Evolutionary conservation across 2,888 invertebrate species (phyloP).

Genomic region (Drosophila formosana): DNA sequence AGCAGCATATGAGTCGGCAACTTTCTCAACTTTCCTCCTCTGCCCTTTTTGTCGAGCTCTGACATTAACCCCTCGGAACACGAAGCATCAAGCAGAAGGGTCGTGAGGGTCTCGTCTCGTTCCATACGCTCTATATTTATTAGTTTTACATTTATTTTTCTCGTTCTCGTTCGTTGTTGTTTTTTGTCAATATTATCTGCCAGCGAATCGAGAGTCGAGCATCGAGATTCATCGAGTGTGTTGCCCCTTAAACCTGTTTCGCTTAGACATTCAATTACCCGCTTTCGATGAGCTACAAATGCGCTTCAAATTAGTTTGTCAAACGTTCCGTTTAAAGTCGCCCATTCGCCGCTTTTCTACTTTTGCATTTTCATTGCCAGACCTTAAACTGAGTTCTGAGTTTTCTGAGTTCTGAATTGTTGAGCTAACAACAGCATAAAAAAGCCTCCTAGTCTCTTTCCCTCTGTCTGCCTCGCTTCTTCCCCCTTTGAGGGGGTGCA

Average conservation of each 20-base stretch:
- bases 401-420: conserved; percentile 46
- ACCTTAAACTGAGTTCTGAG: conserved; percentile 18
- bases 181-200: conserved; percentile 55
- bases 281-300: conserved; percentile 38
- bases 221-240: conserved; percentile 48
- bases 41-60: conserved; percentile 6
- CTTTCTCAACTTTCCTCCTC: conserved; percentile 33
- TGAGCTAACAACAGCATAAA: conserved; percentile 50
- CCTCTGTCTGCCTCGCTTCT: neutral
- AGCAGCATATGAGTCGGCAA: conserved; percentile 51
- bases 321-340: conserved; percentile 39
- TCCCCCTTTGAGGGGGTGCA: neutral
- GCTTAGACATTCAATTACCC: conserved; percentile 41
- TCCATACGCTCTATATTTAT: conserved; percentile 49
- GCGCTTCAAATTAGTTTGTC: conserved; percentile 65
- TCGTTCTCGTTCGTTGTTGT: conserved; percentile 16
- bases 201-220: neutral
- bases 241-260: conserved; percentile 51
- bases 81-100: conserved; percentile 23
- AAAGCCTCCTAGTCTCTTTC: conserved; percentile 13
- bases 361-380: conserved; percentile 29
- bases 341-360: conserved; percentile 13
- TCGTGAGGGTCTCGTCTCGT: conserved; percentile 36
- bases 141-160: conserved; percentile 57
- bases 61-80: conserved; percentile 45